These are phyloP conservation scores for Strigamia maritima DNA, from an alignment of 2,888 invertebrate species.

Conservation along the genomic window DNA sequence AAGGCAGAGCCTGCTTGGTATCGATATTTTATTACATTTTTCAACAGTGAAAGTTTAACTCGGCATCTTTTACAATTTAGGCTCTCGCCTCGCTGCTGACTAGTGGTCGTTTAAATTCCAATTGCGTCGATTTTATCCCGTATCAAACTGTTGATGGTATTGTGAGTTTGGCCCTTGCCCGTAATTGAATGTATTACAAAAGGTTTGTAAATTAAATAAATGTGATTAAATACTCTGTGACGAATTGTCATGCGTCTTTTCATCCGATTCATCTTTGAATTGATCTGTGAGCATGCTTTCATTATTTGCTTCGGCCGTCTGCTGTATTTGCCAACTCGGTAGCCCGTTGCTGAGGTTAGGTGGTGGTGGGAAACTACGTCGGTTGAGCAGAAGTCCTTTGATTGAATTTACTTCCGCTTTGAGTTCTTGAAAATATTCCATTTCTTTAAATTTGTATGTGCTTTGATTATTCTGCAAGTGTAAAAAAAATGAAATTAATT, in stretches of 20 bases:
- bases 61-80: not conserved
- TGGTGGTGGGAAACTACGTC: not conserved
- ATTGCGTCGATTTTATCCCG: conserved; percentile 4
- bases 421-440: conserved; percentile 6
- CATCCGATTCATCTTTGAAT: not conserved
- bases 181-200: not conserved
- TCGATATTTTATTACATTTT: not conserved
- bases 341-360: not conserved
- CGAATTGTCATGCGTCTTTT: not conserved
- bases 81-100: not conserved
- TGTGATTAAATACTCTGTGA: not conserved
- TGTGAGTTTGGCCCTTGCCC: not conserved
- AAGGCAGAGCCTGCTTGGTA: not conserved
- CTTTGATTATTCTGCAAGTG: not conserved
- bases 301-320: not conserved
- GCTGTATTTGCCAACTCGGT: not conserved
- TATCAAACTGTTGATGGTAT: not conserved
- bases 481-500: not conserved
- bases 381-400: conserved; percentile 6
- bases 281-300: not conserved
- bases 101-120: not conserved
- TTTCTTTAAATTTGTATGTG: not conserved
- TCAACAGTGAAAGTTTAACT: not conserved
- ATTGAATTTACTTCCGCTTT: not conserved
- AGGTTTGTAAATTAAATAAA: not conserved